Evolutionary conservation across 2,797 vertebrate genomes (phyloP).

Genomic region (Phataginus tricuspis): DNA sequence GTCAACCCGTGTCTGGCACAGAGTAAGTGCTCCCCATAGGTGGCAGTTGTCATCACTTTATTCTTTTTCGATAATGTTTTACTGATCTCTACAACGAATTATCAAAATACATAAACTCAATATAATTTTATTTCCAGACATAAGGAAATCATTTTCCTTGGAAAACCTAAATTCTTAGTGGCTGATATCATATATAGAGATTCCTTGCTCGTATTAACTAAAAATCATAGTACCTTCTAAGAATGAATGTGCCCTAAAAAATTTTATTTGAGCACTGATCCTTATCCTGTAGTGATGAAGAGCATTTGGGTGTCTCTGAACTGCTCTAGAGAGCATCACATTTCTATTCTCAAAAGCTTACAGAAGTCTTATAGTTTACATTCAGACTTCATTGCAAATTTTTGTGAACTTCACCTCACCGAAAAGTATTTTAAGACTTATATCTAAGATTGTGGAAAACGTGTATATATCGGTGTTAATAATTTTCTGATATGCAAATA

Average conservation of each 20-base stretch:
- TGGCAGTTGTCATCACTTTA: not conserved
- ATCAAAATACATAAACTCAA: not conserved
- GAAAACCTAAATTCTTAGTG: conserved; percentile 29
- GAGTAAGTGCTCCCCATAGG: not conserved
- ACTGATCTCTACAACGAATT: conserved; percentile 9
- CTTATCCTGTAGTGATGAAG: conserved; percentile 1
- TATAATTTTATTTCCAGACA: conserved; percentile 45
- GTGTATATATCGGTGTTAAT: not conserved
- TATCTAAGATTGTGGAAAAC: not conserved
- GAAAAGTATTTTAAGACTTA: not conserved
- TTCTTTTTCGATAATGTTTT: not conserved
- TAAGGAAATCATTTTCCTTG: not conserved
- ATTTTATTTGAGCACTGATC: conserved; percentile 26
- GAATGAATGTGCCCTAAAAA: conserved; percentile 48
- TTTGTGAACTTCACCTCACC: not conserved
- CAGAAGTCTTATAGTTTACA: conserved; percentile 24
- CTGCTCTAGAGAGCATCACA: not conserved
- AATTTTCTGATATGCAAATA: conserved; percentile 20
- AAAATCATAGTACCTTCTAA: conserved; percentile 33
- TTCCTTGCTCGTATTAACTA: not conserved
- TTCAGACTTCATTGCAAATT: conserved; percentile 57
- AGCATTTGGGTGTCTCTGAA: conserved; percentile 16
- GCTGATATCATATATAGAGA: not conserved
- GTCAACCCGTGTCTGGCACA: not conserved
- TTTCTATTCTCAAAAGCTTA: conserved; percentile 20